Percentiles rank a stretch among this genome's conserved stretches.
Conservation (phyloP, 2,113 vertebrate genomes). For the Muntiacus muntjak region DNA sequence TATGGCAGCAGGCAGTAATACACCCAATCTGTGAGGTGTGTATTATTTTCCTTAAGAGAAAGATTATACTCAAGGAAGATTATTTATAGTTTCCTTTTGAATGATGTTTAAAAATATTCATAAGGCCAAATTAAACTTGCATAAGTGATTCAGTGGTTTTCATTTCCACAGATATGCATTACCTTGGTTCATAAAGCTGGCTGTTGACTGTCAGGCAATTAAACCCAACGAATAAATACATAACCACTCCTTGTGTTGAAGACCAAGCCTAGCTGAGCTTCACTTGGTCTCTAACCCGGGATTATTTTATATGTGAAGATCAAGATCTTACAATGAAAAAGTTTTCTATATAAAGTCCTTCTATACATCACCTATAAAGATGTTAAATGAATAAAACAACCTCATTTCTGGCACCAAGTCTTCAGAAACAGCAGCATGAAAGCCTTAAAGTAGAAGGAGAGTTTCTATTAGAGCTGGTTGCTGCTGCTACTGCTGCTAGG, state of each 20-base stretch:
- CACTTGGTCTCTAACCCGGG: neutral
- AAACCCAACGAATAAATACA: neutral
- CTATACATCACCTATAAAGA: neutral
- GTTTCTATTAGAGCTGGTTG: neutral
- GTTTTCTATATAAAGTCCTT: neutral
- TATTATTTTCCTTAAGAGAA: constrained; percentile 59
- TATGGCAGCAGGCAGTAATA: constrained; percentile 19
- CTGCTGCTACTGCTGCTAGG: no score
- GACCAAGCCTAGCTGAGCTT: neutral
- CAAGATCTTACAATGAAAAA: neutral
- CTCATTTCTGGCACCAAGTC: neutral
- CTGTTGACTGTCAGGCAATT: neutral
- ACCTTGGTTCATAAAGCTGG: neutral
- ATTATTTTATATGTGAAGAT: neutral
- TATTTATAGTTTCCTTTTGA: constrained; percentile 52
- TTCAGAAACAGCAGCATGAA: neutral
- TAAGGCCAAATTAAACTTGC: constrained; percentile 30
- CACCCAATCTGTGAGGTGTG: constrained; percentile 15
- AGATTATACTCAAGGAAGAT: constrained; percentile 19
- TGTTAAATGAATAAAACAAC: neutral
- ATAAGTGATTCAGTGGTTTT: constrained; percentile 35
- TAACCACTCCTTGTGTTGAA: neutral
- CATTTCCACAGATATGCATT: constrained; percentile 4
- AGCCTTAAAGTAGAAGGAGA: neutral
- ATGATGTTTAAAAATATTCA: constrained; percentile 42